Evolutionary conservation across 2,113 vertebrate genomes (phyloP), one percentile per base, ranked within the genome.

Genomic region (Nettapus auritus): DNA sequence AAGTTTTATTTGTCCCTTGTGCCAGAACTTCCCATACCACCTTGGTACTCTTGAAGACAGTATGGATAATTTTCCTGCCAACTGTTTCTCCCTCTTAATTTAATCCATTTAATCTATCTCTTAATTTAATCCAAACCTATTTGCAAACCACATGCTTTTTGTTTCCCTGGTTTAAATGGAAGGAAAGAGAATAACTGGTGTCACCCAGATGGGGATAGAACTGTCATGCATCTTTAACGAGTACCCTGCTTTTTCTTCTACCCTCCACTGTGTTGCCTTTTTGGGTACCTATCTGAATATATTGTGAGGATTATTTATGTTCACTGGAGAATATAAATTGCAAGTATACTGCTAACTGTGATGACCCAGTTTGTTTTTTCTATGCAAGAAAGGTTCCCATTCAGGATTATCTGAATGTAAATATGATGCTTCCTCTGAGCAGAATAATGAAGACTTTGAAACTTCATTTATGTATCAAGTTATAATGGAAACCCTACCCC

Each of bases 401-500:
- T 84, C 57, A 57, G 81, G 73, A 82, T 86, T 91, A 70, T 74
- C 36, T 84, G 79, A 90, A 63, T 66, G 75, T 85, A 93, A 93
- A 94, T 81, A 81, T 40, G 23, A 36, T 78, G 19, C 8, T 28
- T 84, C 62, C 38, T 62, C 56, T 84, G 55, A 84, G 86, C 40
- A 76, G 77, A 94, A 86, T 94, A 94, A 89, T 50, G 53, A 94
- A 88, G 56, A 79, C 73, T 95, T 86, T 86, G 76, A 95, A 96
- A 81, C 29, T 85, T 89, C 71, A 81, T 92, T 95, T 93, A 69
- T 63, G 34, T 91, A 59, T 90, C 48, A 82, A 86, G 63, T 64
- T 52, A 73, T 87, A 73, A 40, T 44, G 42, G 75, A 83, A 93
- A 81, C 29, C 14, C 28, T 55, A 64, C 64, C 66, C 53, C 31